Evolutionary conservation across 2,888 invertebrate species (phyloP).

Genomic region (Actias luna): DNA sequence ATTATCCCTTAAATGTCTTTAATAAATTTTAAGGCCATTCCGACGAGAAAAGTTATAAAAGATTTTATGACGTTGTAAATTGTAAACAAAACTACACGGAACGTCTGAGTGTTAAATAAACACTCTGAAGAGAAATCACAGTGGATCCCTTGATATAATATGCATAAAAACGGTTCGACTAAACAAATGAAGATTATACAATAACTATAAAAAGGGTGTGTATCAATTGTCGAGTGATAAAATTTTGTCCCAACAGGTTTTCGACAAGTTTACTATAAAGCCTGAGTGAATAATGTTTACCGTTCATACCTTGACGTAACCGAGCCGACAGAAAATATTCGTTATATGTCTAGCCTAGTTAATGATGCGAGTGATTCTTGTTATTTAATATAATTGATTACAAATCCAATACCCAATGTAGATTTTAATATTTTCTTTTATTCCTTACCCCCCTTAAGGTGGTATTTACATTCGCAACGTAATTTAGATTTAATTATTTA

Average conservation of each 20-base stretch:
- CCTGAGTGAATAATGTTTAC: background rate
- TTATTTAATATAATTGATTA: too few species aligned
- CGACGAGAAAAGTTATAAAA: constrained; percentile 40
- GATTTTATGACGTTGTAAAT: constrained; percentile 50
- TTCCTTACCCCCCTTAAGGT: too few species aligned
- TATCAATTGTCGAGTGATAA: background rate
- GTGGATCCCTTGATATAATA: background rate
- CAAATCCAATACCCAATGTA: too few species aligned
- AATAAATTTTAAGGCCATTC: constrained; percentile 39
- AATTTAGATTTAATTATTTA: too few species aligned
- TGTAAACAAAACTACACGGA: constrained; percentile 40
- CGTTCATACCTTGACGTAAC: background rate
- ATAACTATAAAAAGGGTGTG: background rate
- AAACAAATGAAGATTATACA: constrained; percentile 3
- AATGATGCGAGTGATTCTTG: too few species aligned
- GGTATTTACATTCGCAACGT: too few species aligned
- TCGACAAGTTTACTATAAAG: background rate
- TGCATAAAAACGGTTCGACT: background rate
- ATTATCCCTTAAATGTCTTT: constrained; percentile 36
- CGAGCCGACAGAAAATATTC: background rate
- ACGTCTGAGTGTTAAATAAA: constrained; percentile 8
- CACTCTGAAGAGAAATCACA: background rate
- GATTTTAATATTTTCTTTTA: too few species aligned
- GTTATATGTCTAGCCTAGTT: background rate
- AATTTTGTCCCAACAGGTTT: background rate